Evolutionary conservation across 1,140 invertebrate species (phyloP).

Genomic region (Calephelis virginiensis): DNA sequence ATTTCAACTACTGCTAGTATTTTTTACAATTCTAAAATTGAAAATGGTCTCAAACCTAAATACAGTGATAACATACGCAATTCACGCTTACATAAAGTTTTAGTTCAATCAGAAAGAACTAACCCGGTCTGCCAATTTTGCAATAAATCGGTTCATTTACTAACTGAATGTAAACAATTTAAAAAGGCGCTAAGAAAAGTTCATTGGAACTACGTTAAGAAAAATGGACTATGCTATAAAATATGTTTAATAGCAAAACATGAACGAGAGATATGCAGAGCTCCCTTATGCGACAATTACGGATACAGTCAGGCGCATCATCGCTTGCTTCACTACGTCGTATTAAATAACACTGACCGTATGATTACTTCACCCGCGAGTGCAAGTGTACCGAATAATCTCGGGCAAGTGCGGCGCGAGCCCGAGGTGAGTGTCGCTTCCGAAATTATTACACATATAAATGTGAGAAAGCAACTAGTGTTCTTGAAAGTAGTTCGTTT

Average conservation of each 20-base stretch:
- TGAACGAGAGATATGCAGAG: constrained; percentile 23
- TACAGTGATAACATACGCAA: constrained; percentile 7
- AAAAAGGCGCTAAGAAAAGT: constrained; percentile 30
- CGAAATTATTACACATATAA: constrained; percentile 21
- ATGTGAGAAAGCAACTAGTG: not conserved
- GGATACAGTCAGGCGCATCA: constrained; percentile 33
- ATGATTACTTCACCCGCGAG: not conserved
- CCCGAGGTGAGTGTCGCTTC: constrained; percentile 14
- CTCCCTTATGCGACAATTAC: constrained; percentile 28
- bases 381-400: not conserved
- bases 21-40: not conserved
- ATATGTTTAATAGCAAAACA: constrained; percentile 28
- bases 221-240: constrained; percentile 25
- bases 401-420: not conserved
- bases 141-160: constrained; percentile 22
- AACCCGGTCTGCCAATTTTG: constrained; percentile 29
- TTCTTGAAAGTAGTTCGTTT: not conserved
- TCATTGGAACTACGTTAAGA: constrained; percentile 26
- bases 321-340: constrained; percentile 27
- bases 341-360: not conserved
- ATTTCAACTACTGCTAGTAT: not conserved
- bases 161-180: constrained; percentile 32
- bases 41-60: not conserved
- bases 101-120: constrained; percentile 4
- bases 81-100: not conserved